These are phyloP conservation scores for Capromys pilorides DNA, from an alignment of 2,797 vertebrate genomes.

Conservation along the genomic window DNA sequence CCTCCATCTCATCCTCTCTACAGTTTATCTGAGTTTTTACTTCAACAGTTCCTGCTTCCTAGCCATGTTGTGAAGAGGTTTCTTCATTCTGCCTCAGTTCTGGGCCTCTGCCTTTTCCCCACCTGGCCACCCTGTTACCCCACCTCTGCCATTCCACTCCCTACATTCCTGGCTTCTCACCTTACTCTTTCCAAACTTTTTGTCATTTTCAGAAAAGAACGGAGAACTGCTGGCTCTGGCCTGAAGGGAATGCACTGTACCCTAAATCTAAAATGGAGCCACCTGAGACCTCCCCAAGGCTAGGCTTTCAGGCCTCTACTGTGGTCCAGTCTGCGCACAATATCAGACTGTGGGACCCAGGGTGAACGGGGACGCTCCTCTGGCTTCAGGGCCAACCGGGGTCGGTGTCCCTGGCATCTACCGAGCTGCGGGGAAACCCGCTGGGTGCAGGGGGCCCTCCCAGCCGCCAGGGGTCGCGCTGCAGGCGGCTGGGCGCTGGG, in stretches of 20 bases:
- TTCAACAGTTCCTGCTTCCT: not conserved
- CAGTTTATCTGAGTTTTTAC: not conserved
- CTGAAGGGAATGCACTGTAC: not conserved
- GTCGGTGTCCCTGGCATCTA: not conserved
- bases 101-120: not conserved
- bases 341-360: not conserved
- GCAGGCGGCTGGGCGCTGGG: conserved; percentile 62
- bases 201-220: conserved; percentile 72
- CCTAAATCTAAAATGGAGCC: conserved; percentile 53
- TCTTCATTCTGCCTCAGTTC: not conserved
- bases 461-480: conserved; percentile 74
- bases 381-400: not conserved
- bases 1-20: not conserved
- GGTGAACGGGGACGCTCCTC: not conserved
- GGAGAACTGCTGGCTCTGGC: conserved; percentile 51
- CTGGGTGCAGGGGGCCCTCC: conserved; percentile 73
- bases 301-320: not conserved
- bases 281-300: not conserved
- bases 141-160: not conserved
- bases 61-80: not conserved
- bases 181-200: conserved; percentile 75
- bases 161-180: not conserved
- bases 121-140: not conserved
- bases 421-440: not conserved
- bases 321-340: not conserved